Evolutionary conservation across 1,140 invertebrate species (phyloP).

Genomic region (Ceratina australensis): DNA sequence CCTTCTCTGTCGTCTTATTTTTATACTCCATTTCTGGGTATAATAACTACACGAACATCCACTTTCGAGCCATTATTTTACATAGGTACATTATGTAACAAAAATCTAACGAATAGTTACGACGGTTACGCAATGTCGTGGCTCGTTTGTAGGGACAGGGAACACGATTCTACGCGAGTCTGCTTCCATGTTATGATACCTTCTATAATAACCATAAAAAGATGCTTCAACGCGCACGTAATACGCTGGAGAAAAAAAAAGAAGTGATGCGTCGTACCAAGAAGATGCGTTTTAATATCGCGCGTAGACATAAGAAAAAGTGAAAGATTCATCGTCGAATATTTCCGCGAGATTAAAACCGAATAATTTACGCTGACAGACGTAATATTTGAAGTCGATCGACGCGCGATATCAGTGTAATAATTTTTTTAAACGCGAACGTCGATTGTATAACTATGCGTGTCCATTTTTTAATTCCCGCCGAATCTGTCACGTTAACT

Average conservation of each 20-base stretch:
- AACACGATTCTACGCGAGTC: neutral
- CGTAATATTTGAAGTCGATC: neutral
- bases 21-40: neutral
- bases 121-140: slow-evolving; percentile 7
- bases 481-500: neutral
- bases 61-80: slow-evolving; percentile 25
- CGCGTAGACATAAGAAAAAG: neutral
- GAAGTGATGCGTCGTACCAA: neutral
- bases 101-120: slow-evolving; percentile 17
- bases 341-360: slow-evolving; percentile 7
- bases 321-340: slow-evolving; percentile 2
- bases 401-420: neutral
- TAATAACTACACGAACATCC: neutral
- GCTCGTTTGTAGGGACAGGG: slow-evolving; percentile 10
- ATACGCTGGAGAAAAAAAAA: slow-evolving; percentile 3
- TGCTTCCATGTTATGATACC: slow-evolving; percentile 22
- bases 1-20: too few species aligned
- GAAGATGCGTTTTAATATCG: neutral
- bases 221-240: slow-evolving; percentile 14
- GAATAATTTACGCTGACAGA: neutral
- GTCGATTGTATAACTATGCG: slow-evolving; percentile 17
- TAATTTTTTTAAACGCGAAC: slow-evolving; percentile 27
- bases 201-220: slow-evolving; percentile 27
- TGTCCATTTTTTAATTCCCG: slow-evolving; percentile 21
- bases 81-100: slow-evolving; percentile 10